These are phyloP conservation scores for Apis florea DNA, from an alignment of 1,140 invertebrate species.

Conservation along the genomic window DNA sequence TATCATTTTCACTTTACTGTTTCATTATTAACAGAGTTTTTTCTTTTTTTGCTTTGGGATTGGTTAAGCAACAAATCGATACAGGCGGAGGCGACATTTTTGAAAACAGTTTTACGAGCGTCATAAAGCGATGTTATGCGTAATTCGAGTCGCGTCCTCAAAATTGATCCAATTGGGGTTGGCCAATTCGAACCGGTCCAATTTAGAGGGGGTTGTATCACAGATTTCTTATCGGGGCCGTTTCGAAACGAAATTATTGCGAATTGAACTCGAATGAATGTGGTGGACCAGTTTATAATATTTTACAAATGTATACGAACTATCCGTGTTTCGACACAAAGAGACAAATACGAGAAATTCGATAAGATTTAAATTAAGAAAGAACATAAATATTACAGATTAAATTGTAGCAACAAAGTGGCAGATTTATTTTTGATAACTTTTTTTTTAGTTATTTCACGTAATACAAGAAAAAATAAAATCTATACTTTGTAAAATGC, in stretches of 20 bases:
- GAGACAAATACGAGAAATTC: no score
- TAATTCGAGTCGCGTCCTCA: slow-evolving; percentile 34
- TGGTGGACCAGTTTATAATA: not conserved
- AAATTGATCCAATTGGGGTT: slow-evolving; percentile 45
- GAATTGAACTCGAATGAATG: not conserved
- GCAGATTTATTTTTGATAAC: no score
- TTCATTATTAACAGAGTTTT: not conserved
- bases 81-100: slow-evolving; percentile 26
- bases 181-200: slow-evolving; percentile 33
- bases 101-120: slow-evolving; percentile 28
- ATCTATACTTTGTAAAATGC: no score
- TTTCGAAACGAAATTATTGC: slow-evolving; percentile 26
- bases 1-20: not conserved
- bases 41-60: not conserved
- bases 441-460: no score
- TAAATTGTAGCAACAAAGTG: no score
- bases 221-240: slow-evolving; percentile 36
- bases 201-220: slow-evolving; percentile 15
- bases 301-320: not conserved
- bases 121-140: slow-evolving; percentile 46
- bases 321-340: not conserved
- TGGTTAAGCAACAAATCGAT: slow-evolving; percentile 32
- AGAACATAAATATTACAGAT: no score
- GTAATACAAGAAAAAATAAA: no score
- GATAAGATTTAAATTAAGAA: no score